phyloP scores from a whole-genome alignment of 2,888 invertebrate genomes.

The Minunthozetes semirufus region DNA sequence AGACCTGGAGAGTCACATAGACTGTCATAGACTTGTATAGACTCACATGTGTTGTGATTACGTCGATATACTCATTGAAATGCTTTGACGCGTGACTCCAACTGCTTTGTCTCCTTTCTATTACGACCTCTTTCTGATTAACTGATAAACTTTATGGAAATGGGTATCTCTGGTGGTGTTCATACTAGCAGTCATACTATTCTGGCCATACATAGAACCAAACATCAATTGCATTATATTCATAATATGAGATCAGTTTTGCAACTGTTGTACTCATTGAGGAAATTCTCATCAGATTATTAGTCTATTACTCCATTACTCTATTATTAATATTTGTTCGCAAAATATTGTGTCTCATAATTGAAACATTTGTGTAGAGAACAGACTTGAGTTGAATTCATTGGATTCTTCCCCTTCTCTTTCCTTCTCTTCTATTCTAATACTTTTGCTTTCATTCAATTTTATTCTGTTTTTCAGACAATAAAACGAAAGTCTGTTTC shows the following conservation, averaged over 20 bases:
- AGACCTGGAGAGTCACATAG: no score
- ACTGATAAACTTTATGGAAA: constrained; percentile 26
- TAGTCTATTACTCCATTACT: not conserved
- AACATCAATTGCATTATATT: not conserved
- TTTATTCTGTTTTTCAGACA: not conserved
- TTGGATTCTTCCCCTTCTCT: no score
- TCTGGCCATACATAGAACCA: not conserved
- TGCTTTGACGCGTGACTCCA: constrained; percentile 12
- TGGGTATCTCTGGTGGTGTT: not conserved
- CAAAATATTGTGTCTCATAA: constrained; percentile 1
- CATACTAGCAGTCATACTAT: not conserved
- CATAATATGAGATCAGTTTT: not conserved
- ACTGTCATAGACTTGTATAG: no score
- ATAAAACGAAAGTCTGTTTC: not conserved
- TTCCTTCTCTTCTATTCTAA: not conserved
- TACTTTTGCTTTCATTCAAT: not conserved
- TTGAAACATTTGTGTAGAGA: constrained; percentile 1
- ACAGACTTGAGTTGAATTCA: not conserved
- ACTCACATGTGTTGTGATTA: not conserved
- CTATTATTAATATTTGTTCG: constrained; percentile 14
- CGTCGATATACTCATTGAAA: constrained; percentile 1
- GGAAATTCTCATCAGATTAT: constrained; percentile 13
- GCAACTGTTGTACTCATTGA: constrained; percentile 9
- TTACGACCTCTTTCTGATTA: constrained; percentile 27
- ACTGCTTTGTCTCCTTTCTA: constrained; percentile 23